Conservation (phyloP, 2,797 vertebrate genomes). For the Otus scops region DNA sequence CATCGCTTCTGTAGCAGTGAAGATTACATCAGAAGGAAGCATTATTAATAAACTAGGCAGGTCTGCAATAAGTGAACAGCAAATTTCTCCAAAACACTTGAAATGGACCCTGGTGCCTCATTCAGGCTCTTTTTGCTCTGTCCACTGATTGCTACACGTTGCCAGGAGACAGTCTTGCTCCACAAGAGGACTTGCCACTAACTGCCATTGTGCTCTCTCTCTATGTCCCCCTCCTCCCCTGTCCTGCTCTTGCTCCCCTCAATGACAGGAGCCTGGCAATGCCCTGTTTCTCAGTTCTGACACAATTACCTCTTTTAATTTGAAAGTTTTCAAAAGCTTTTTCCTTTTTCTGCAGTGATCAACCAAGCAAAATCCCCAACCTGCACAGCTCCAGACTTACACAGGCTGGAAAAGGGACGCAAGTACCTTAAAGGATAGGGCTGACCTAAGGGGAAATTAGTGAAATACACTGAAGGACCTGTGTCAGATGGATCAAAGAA, state of each 20-base stretch:
- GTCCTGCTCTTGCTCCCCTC: neutral
- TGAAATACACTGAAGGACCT: neutral
- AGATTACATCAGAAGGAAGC: neutral
- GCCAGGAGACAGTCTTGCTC: constrained; percentile 44
- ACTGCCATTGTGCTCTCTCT: neutral
- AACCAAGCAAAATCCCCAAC: neutral
- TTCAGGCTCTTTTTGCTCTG: neutral
- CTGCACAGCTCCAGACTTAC: neutral
- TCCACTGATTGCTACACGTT: neutral
- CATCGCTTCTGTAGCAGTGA: neutral
- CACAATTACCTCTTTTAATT: neutral
- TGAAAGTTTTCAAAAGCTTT: neutral
- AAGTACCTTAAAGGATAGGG: neutral
- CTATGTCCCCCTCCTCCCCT: neutral
- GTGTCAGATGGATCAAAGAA: neutral
- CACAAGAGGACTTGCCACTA: neutral
- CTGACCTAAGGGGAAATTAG: neutral
- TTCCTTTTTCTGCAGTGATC: neutral
- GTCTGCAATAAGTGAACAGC: neutral
- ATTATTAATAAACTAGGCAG: constrained; percentile 38
- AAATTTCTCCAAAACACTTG: neutral
- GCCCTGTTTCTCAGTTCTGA: neutral
- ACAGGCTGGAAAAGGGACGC: neutral
- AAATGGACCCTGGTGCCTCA: neutral
- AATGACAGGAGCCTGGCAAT: constrained; percentile 9